A percentile compares a stretch with the other conserved stretches of the same genome.
Evolutionary conservation across 1,140 invertebrate genomes (phyloP).

Genomic region (Plectrocnemia conspersa): DNA sequence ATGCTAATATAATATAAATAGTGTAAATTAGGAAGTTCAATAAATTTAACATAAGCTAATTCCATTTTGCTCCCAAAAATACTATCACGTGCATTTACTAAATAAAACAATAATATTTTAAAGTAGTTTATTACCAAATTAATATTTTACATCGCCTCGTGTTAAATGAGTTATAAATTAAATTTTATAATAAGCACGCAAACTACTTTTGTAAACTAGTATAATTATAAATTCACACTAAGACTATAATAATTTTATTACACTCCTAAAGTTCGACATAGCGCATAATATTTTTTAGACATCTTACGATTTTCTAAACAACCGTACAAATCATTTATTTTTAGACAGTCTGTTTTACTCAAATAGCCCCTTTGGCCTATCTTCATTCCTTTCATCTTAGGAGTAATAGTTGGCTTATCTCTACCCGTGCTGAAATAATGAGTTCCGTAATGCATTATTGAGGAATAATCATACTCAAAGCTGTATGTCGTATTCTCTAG

Average conservation of each 20-base stretch:
- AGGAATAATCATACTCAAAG: constrained; percentile 68
- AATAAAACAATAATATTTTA: too few species aligned
- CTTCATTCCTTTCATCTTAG: constrained; percentile 49
- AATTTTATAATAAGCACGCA: too few species aligned
- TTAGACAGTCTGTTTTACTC: constrained; percentile 64
- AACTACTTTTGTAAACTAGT: background rate
- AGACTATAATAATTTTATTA: constrained; percentile 1
- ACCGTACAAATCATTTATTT: constrained; percentile 66
- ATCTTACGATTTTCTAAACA: constrained; percentile 54
- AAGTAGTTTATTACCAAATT: too few species aligned
- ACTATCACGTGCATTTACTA: too few species aligned
- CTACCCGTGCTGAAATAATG: constrained; percentile 53
- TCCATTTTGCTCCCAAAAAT: too few species aligned
- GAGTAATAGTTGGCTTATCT: constrained; percentile 59
- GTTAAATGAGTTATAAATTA: background rate
- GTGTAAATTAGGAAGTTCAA: too few species aligned
- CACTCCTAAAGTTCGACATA: constrained; percentile 58
- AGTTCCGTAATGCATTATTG: constrained; percentile 70
- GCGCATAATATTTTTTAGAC: constrained; percentile 57
- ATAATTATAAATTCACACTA: background rate
- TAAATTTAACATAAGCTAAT: too few species aligned
- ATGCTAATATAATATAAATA: too few species aligned
- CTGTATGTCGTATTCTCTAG: constrained; percentile 57
- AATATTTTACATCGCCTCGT: too few species aligned
- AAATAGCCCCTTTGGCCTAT: constrained; percentile 58